Base-by-base conservation (phyloP, 2,113 vertebrate genomes). In the Urocynchramus pylzowi region DNA sequence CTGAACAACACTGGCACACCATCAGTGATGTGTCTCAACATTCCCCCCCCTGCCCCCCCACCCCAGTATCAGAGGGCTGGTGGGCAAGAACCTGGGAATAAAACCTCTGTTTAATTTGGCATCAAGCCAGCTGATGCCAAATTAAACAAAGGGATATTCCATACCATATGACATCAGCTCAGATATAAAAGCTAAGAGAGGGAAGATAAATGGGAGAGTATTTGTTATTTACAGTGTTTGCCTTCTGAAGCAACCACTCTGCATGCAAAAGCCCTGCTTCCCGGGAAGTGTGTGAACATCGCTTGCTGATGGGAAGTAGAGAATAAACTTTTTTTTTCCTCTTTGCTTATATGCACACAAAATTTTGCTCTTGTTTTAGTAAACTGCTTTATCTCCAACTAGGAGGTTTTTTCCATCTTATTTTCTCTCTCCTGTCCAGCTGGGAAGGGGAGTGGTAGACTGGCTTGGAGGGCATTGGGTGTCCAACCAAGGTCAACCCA, bases 41-140 rank as follows among this genome's bases (percentile, higher is more conserved):
- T 69, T 52, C 3, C 3, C 7, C 22, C 13, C 9, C 4, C 5
- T 84, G 44, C 4, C 2, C 4, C 27, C 16, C 9, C 5, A 4
- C 10, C 4, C 14, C 3, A 20, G 7, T 31, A 28, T 69, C 22
- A 19, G 59, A 14, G 33, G 22, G 15, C 53, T 52, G 27, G 45
- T 44, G 31, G 27, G 17, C 39, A 69, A 37, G 33, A 60, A 60
- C 33, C 37, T 69, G 18, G 11, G 22, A 33, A n/a, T n/a, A n/a
- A n/a, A n/a, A n/a, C n/a, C n/a, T n/a, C n/a, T n/a, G n/a, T n/a
- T n/a, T n/a, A n/a, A n/a, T n/a, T n/a, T n/a, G n/a, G n/a, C n/a
- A n/a, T n/a, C n/a, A n/a, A n/a, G 54, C 18, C 37, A 45, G 39
- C 33, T 37, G 22, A 60, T 28, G 27, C 33, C 31, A 33, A 44